Base-by-base conservation (phyloP, 1,140 invertebrate genomes). In the Acromyrmex charruanus region DNA sequence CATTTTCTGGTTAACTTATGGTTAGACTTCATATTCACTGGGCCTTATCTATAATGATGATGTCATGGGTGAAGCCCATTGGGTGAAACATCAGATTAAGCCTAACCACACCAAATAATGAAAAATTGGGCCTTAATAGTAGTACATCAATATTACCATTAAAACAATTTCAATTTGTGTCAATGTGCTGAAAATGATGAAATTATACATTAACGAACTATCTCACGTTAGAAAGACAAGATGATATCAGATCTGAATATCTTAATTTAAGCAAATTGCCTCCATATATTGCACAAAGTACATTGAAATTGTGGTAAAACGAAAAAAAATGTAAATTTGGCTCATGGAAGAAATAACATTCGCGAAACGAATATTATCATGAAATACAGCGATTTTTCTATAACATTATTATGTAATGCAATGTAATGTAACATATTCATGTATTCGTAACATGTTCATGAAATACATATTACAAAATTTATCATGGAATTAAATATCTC, bases 391-490 rank as follows among this genome's bases (percentile, higher is more conserved):
- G 7, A 59, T 61, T 49, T 31, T 16, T 59, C 7, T 59, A 49
- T 44, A 49, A 66, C 18, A 51, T 31, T 21, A 35, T 25, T 14
- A 69, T 44, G 31, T 58, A 74, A 44, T 44, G 21, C 51, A 25
- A 44, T 44, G 14, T 12, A 80, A 68, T 25, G 31, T 49, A 72
- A 55, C 12, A 12, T 39, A 66, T 66, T n/a, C n/a, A n/a, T n/a
- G n/a, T n/a, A n/a, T n/a, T n/a, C 6, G 31, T 69, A 69, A 82
- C 3, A 59, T 35, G n/a, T 7, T 74, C 9, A 82, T 58, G 5
- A 82, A 82, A 74, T 51, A 25, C 31, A 51, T 84, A 75, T 44
- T 81, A 72, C 51, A 71, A 49, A 74, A 58, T 61, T 82, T 12
- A 51, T 79, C 12, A 58, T 55, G 44, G 16, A 44, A 44, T 44